A percentile compares a stretch with the other conserved stretches of the same genome.
phyloP scores from a whole-genome alignment of 2,888 invertebrate species.

The Malthinus flaveolus region DNA sequence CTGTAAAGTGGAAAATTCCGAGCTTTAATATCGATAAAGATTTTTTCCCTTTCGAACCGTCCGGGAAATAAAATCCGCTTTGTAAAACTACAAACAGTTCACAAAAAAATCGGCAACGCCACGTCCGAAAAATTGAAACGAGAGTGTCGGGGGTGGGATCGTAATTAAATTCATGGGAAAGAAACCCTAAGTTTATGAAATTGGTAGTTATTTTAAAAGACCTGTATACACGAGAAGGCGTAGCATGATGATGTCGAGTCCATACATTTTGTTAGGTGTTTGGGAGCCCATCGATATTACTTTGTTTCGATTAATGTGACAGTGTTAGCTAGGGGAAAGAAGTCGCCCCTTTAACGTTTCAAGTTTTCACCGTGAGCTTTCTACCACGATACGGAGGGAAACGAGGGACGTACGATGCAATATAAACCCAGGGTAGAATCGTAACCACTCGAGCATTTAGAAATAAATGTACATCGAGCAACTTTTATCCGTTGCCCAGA shows the following conservation, averaged over 20 bases:
- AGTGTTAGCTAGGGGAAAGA: conserved; percentile 41
- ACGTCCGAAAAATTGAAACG: too few relatives aligned
- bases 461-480: conserved; percentile 27
- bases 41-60: too few relatives aligned
- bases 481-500: conserved; percentile 1
- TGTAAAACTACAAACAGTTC: too few relatives aligned
- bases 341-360: conserved; percentile 35
- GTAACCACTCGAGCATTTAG: conserved; percentile 34
- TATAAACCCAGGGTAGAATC: conserved; percentile 29
- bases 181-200: conserved; percentile 10
- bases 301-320: conserved; percentile 49
- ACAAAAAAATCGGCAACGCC: too few relatives aligned
- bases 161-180: neutral
- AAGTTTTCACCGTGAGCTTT: conserved; percentile 39
- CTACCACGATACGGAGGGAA: conserved; percentile 28
- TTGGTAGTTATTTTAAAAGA: conserved; percentile 31
- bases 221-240: conserved; percentile 18
- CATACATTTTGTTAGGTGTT: conserved; percentile 43
- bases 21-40: too few relatives aligned
- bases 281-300: conserved; percentile 46
- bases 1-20: too few relatives aligned
- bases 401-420: conserved; percentile 33
- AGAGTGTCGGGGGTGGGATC: too few relatives aligned
- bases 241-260: conserved; percentile 29
- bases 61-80: too few relatives aligned